Evolutionary conservation across 2,113 vertebrate genomes (phyloP).

Genomic region (Etheostoma spectabile): DNA sequence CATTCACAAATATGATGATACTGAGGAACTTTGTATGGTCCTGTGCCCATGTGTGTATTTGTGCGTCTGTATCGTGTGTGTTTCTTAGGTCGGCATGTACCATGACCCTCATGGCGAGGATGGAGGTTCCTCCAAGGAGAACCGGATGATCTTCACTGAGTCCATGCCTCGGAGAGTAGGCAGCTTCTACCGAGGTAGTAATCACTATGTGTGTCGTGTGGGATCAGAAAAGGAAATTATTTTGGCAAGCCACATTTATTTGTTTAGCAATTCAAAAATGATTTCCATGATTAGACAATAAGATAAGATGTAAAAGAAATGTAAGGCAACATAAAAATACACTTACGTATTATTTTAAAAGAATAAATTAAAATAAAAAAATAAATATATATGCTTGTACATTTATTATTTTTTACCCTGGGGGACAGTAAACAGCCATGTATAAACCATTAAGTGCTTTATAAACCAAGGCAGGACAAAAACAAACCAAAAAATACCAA

Average conservation of each 20-base stretch:
- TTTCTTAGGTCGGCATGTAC: constrained; percentile 90
- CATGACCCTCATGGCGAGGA: constrained; percentile 95
- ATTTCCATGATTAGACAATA: not conserved
- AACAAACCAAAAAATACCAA: not conserved
- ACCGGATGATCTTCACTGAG: constrained; percentile 96
- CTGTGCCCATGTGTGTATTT: constrained; percentile 29
- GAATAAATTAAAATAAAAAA: not conserved
- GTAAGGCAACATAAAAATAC: not conserved
- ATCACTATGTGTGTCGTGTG: not conserved
- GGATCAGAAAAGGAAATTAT: not conserved
- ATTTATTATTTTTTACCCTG: not conserved
- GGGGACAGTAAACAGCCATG: not conserved
- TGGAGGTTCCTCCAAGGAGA: constrained; percentile 93
- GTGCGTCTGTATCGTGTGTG: constrained; percentile 30
- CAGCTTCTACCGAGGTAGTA: constrained; percentile 96
- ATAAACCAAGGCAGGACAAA: not conserved
- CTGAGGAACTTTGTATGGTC: constrained; percentile 22
- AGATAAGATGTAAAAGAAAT: not conserved
- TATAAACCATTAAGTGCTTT: not conserved
- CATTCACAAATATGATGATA: not conserved
- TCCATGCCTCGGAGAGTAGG: constrained; percentile 97
- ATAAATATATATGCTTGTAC: too few relatives aligned
- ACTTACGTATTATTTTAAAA: not conserved
- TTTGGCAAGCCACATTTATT: too few relatives aligned
- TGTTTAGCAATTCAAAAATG: not conserved